phyloP scores from a whole-genome alignment of 1,140 invertebrate species.

The Rhopalosiphum maidis region DNA sequence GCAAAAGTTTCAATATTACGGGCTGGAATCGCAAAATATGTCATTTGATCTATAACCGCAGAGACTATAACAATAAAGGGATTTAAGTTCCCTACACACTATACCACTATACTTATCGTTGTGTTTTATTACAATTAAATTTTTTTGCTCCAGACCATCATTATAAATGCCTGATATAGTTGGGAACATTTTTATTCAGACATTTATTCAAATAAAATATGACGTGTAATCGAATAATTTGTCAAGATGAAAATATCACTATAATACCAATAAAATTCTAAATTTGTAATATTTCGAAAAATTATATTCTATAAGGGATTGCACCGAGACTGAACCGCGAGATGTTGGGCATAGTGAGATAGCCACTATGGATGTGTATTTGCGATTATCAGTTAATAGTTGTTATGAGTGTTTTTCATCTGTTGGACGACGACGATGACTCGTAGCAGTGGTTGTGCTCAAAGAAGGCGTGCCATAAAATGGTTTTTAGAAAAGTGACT shows the following conservation, averaged over 20 bases:
- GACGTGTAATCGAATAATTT: background rate
- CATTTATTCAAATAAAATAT: background rate
- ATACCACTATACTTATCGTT: background rate
- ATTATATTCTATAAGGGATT: background rate
- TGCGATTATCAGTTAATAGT: background rate
- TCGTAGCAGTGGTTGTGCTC: background rate
- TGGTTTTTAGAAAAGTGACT: too few relatives aligned
- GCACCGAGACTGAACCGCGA: background rate
- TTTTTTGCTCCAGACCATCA: background rate
- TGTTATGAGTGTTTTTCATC: background rate
- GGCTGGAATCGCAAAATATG: constrained; percentile 42
- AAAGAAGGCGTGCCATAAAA: background rate
- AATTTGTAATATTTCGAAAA: background rate
- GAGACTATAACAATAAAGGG: constrained; percentile 24
- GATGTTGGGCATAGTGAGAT: background rate
- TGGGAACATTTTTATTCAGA: background rate
- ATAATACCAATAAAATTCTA: background rate
- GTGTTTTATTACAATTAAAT: background rate
- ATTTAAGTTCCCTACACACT: background rate
- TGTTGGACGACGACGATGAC: background rate
- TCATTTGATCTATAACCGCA: background rate
- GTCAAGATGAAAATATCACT: background rate
- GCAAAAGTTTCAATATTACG: constrained; percentile 40
- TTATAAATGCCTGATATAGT: background rate
- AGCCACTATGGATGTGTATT: background rate